These are phyloP conservation scores for Cervus canadensis DNA, from an alignment of 2,113 vertebrate genomes.

Conservation along the genomic window DNA sequence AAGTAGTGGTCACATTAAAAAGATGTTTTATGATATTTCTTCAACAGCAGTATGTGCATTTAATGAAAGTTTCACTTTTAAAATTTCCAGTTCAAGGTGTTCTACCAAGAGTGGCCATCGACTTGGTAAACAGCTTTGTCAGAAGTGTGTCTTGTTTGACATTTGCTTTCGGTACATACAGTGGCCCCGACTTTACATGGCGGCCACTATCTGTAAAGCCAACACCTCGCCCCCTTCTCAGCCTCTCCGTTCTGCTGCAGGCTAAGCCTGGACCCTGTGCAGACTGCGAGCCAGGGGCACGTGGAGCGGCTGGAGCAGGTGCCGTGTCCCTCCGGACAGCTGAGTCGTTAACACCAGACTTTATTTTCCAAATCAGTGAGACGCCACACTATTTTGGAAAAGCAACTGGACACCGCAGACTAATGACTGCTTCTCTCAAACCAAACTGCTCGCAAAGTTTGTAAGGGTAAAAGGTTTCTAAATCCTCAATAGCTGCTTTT, in stretches of 20 bases:
- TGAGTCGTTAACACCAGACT: not conserved
- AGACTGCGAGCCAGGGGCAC: conserved; percentile 32
- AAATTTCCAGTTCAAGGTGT: conserved; percentile 68
- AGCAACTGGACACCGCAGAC: not conserved
- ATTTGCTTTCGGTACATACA: not conserved
- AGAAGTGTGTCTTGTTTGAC: conserved; percentile 22
- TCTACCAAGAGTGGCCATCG: conserved; percentile 44
- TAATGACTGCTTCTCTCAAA: not conserved
- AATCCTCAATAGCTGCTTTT: not conserved
- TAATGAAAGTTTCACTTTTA: conserved; percentile 69
- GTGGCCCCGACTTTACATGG: conserved; percentile 42
- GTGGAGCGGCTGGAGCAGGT: not conserved
- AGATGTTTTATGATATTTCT: conserved; percentile 83
- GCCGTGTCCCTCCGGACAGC: not conserved
- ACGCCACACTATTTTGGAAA: not conserved
- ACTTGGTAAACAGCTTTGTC: conserved; percentile 63
- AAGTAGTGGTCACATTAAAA: conserved; percentile 83
- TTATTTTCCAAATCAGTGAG: not conserved
- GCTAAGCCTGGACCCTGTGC: conserved; percentile 2
- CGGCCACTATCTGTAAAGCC: conserved; percentile 26
- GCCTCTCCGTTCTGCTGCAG: conserved; percentile 53
- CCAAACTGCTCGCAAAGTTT: not conserved
- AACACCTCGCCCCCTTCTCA: not conserved
- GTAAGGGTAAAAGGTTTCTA: not conserved
- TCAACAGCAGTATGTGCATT: conserved; percentile 73